Evolutionary conservation across 2,113 vertebrate genomes (phyloP), one percentile per base, ranked within the genome.

Genomic region (Plectropomus leopardus): DNA sequence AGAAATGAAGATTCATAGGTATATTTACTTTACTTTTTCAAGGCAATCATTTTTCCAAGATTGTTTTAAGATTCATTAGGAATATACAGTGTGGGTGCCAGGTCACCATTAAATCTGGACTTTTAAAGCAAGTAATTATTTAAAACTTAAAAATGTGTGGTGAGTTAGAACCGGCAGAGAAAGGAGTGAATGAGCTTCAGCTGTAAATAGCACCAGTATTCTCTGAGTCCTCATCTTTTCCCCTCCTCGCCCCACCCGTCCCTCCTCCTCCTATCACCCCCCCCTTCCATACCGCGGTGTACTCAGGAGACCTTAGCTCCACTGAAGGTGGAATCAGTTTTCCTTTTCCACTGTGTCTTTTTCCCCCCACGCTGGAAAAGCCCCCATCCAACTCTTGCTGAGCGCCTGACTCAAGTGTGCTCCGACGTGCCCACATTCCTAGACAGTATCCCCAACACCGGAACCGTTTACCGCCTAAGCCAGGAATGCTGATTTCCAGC

Each of bases 361-460:
- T 28, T 51, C 81, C 53, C 63, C 70, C 60, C 54, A 53, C 50
- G 64, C 71, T 79, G 78, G 87, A 88, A 89, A 90, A 92, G 80
- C 86, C 78, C 72, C 72, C 45, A 34, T 87, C 85, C 84, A 61
- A 60, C 60, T 86, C 53, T 67, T 40, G 16, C 80, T 23, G 44
- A 76, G 74, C 21, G 48, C 47, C 75, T 63, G 67, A 81, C 78
- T 86, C 82, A 65, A 80, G 69, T 83, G 78, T 63, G 78, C 78
- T 87, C 21, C 79, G 50, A 82, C 72, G 74, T 80, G 82, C 86
- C 86, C 80, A 72, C 83, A 91, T 90, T 92, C 90, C 90, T 88
- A 89, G 90, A 92, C 92, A 91, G 86, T 88, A 90, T 88, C 85
- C 88, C 89, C 85, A 87, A 83, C 89, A 72, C 78, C 77, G 80